Evolutionary conservation across 2,113 vertebrate genomes (phyloP).

Genomic region (Oryzias celebensis): DNA sequence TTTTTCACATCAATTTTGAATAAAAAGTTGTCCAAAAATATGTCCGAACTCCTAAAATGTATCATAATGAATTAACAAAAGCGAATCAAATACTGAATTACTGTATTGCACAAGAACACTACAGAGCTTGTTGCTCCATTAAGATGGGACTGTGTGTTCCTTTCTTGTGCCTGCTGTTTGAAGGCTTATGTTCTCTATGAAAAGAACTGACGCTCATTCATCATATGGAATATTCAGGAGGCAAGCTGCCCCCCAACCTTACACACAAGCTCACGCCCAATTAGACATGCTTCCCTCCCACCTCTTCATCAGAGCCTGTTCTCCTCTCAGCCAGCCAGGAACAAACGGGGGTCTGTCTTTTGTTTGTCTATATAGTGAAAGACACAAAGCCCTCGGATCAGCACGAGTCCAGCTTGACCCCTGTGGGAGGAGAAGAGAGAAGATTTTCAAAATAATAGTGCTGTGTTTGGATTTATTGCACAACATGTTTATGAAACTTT

Average conservation of each 20-base stretch:
- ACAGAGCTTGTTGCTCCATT: conserved; percentile 20
- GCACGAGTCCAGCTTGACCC: conserved; percentile 57
- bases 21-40: neutral
- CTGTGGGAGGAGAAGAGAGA: conserved; percentile 26
- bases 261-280: conserved; percentile 44
- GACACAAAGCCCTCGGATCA: conserved; percentile 55
- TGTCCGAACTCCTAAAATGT: neutral
- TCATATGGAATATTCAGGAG: conserved; percentile 71
- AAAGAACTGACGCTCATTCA: conserved; percentile 64
- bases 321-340: conserved; percentile 35
- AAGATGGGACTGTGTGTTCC: conserved; percentile 16
- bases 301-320: conserved; percentile 39
- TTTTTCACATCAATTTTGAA: neutral
- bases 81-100: neutral
- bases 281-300: conserved; percentile 59
- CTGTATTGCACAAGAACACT: conserved; percentile 8
- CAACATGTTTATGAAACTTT: conserved; percentile 15
- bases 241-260: conserved; percentile 34
- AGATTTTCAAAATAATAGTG: conserved; percentile 19
- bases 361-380: conserved; percentile 60
- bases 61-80: neutral
- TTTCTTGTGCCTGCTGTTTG: conserved; percentile 30
- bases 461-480: conserved; percentile 41
- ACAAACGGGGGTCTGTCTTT: conserved; percentile 68
- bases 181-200: conserved; percentile 58